Evolutionary conservation across 2,797 vertebrate species (phyloP), one percentile per base, ranked within the genome.

Genomic region (Coilia nasus): DNA sequence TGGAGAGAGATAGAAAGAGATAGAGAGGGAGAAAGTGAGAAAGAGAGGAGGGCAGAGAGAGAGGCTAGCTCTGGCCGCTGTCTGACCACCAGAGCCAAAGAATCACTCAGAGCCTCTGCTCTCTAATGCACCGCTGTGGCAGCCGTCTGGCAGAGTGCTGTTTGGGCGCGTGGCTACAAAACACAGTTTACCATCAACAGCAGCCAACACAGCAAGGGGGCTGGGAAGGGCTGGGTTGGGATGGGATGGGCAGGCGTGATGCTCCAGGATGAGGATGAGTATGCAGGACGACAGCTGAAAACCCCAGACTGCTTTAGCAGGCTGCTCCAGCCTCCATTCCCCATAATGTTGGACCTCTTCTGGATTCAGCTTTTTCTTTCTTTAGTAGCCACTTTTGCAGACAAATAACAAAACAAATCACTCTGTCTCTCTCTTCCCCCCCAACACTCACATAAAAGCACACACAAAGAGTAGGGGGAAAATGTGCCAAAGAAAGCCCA

Each of bases 111-210:
- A 82, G 82, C 46, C 44, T 41, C 28, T 47, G 62, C 71, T 81
- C 80, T 88, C 75, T 87, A 83, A 67, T 81, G 56, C 60, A 9
- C 2, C 3, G 71, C 46, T 62, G 85, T 11, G 82, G 31, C 50
- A 41, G 41, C 6, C 71, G 35, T 78, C 71, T 78, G 71, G 31
- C 71, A 78, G 17, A 35, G 10, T 10, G 71, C 31, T 41, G 71
- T 44, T 78, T 41, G 31, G 71, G 31, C 71, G 35, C 3, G 31
- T 78, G 71, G 71, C 15, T 78, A 78, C 71, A 78, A 78, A 78
- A 78, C 71, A 78, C 71, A 78, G 71, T 78, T 78, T 78, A 78
- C 71, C 19, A 17, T 78, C 71, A 78, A 44, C 71, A 78, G 1
- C 10, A 44, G 83, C 50, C 71, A 78, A 44, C 57, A 9, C 15